Evolutionary conservation across 2,888 invertebrate species (phyloP).

Genomic region (Athalia circularis): DNA sequence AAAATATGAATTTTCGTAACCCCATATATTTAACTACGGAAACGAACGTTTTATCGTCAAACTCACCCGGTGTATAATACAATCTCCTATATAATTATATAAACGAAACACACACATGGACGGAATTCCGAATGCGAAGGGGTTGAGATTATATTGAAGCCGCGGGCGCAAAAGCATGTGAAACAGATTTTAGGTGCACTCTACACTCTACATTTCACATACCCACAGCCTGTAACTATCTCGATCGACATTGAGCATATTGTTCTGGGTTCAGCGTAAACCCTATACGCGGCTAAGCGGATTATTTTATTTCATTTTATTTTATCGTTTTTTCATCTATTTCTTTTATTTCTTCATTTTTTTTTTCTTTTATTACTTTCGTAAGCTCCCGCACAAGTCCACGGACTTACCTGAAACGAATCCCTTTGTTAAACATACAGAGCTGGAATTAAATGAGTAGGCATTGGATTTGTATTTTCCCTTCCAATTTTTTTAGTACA

Average conservation of each 20-base stretch:
- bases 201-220: too few relatives aligned
- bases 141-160: too few relatives aligned
- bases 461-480: neutral
- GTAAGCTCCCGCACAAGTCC: conserved; percentile 8
- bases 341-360: neutral
- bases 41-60: too few relatives aligned
- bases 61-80: too few relatives aligned
- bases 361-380: neutral
- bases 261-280: conserved; percentile 8
- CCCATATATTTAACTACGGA: too few relatives aligned
- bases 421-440: conserved; percentile 22
- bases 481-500: neutral
- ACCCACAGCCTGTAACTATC: neutral
- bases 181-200: too few relatives aligned
- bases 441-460: neutral
- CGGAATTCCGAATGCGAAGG: too few relatives aligned
- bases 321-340: neutral
- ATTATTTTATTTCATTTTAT: conserved; percentile 9
- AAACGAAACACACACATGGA: too few relatives aligned
- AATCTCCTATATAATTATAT: too few relatives aligned
- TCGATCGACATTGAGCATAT: conserved; percentile 27
- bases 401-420: conserved; percentile 21
- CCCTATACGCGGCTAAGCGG: conserved; percentile 15
- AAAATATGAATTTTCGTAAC: too few relatives aligned
- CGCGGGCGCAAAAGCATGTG: too few relatives aligned